These are phyloP conservation scores for Dermolepida albohirtum DNA, from an alignment of 2,888 invertebrate genomes.

Conservation along the genomic window DNA sequence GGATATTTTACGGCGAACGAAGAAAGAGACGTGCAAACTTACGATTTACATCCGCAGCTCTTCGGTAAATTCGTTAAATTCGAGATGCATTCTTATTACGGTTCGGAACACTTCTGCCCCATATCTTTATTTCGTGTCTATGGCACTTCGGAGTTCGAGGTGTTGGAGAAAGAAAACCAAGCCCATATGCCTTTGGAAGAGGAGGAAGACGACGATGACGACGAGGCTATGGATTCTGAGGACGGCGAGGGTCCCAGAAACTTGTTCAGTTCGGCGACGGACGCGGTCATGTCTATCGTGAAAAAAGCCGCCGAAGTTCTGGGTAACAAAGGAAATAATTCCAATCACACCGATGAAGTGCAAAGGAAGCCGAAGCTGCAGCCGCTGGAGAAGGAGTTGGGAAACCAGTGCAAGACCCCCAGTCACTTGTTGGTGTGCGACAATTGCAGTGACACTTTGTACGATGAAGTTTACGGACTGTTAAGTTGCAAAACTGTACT, in stretches of 20 bases:
- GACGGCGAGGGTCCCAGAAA: slow-evolving; percentile 74
- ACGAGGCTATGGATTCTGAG: slow-evolving; percentile 67
- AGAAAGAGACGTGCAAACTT: slow-evolving; percentile 87
- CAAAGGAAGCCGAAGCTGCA: slow-evolving; percentile 64
- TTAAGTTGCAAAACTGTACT: slow-evolving; percentile 77
- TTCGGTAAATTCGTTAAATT: slow-evolving; percentile 92
- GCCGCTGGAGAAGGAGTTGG: slow-evolving; percentile 52
- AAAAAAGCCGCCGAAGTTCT: slow-evolving; percentile 91
- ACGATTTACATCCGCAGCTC: slow-evolving; percentile 81
- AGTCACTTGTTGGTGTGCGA: slow-evolving; percentile 80
- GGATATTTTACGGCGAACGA: slow-evolving; percentile 91
- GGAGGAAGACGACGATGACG: slow-evolving; percentile 74
- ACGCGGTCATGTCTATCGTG: slow-evolving; percentile 91
- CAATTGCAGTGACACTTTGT: slow-evolving; percentile 79
- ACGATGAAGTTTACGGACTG: slow-evolving; percentile 78
- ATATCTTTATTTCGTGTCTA: slow-evolving; percentile 94
- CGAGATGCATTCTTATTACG: slow-evolving; percentile 94
- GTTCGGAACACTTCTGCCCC: slow-evolving; percentile 97
- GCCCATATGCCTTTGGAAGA: slow-evolving; percentile 74
- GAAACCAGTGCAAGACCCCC: slow-evolving; percentile 75
- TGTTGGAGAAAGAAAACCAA: slow-evolving; percentile 84
- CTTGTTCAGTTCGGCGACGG: slow-evolving; percentile 87
- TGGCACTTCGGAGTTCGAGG: slow-evolving; percentile 93
- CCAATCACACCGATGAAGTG: slow-evolving; percentile 71
- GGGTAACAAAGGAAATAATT: slow-evolving; percentile 76